These are phyloP conservation scores for Horisme vitalbata DNA, from an alignment of 2,888 invertebrate genomes.

Conservation along the genomic window DNA sequence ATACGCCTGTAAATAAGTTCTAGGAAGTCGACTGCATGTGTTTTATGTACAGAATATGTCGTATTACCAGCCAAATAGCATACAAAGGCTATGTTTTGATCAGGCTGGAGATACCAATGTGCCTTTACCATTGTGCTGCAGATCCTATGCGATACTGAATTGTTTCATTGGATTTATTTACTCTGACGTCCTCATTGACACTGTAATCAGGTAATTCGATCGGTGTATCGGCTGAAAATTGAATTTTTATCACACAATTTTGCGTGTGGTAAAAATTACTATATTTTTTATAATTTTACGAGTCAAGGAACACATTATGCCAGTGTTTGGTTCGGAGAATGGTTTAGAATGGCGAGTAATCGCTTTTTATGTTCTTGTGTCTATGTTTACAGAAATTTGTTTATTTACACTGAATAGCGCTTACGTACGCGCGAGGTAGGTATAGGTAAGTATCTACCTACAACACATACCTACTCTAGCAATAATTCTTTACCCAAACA, in stretches of 20 bases:
- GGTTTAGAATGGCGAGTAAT: slow-evolving; percentile 59
- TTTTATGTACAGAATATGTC: slow-evolving; percentile 39
- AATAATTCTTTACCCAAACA: slow-evolving; percentile 8
- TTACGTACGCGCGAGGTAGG: slow-evolving; percentile 27
- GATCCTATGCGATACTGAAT: slow-evolving; percentile 62
- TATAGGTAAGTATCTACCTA: too few species aligned
- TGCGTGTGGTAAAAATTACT: slow-evolving; percentile 31
- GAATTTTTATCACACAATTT: slow-evolving; percentile 27
- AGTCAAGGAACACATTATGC: slow-evolving; percentile 8
- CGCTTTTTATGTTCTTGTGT: slow-evolving; percentile 65
- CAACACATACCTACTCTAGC: slow-evolving; percentile 1
- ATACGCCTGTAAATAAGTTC: slow-evolving; percentile 44
- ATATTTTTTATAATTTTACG: slow-evolving; percentile 44
- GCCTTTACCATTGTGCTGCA: slow-evolving; percentile 72
- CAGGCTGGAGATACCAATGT: slow-evolving; percentile 66
- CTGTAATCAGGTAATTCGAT: slow-evolving; percentile 53
- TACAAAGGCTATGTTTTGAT: slow-evolving; percentile 80
- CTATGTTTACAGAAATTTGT: slow-evolving; percentile 76
- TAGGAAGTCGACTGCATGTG: slow-evolving; percentile 47
- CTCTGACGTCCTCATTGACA: slow-evolving; percentile 55
- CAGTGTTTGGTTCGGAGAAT: slow-evolving; percentile 33
- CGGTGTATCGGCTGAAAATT: slow-evolving; percentile 31
- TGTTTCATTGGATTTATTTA: slow-evolving; percentile 65
- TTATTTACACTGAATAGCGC: slow-evolving; percentile 72
- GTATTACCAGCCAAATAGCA: slow-evolving; percentile 37